These are phyloP conservation scores for Cacoxenus indagator DNA, from an alignment of 2,888 invertebrate genomes.

Conservation along the genomic window DNA sequence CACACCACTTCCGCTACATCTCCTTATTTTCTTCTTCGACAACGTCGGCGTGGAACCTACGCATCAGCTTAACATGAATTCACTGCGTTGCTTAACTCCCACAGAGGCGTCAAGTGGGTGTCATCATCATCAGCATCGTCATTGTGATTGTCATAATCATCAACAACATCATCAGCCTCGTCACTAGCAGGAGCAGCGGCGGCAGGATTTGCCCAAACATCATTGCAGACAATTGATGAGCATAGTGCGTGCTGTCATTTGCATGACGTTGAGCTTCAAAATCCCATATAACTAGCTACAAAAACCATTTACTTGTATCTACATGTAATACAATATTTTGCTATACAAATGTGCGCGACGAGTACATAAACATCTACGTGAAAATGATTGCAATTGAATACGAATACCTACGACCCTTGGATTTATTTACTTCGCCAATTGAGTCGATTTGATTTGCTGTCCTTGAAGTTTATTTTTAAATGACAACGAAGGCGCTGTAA, in stretches of 20 bases:
- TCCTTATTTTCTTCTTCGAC: too few relatives aligned
- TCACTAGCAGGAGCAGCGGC: constrained; percentile 16
- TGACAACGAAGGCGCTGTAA: not conserved
- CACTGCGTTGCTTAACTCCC: too few relatives aligned
- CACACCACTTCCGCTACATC: too few relatives aligned
- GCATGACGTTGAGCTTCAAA: constrained; percentile 52
- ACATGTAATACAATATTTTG: not conserved
- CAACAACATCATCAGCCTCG: constrained; percentile 23
- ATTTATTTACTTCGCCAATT: not conserved
- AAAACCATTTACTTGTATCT: not conserved
- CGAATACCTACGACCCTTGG: not conserved
- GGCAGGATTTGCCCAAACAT: constrained; percentile 16
- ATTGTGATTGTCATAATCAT: constrained; percentile 8
- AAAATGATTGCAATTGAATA: not conserved
- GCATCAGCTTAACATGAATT: too few relatives aligned
- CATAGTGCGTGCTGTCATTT: constrained; percentile 64
- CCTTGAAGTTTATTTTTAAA: not conserved
- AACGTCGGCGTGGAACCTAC: too few relatives aligned
- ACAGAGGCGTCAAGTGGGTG: not conserved
- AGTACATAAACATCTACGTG: too few relatives aligned
- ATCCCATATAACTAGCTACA: constrained; percentile 6
- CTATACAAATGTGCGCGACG: too few relatives aligned
- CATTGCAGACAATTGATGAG: constrained; percentile 55
- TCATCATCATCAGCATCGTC: too few relatives aligned
- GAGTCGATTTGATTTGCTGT: not conserved